phyloP scores from a whole-genome alignment of 2,797 vertebrate genomes.

The Aratinga solstitialis region DNA sequence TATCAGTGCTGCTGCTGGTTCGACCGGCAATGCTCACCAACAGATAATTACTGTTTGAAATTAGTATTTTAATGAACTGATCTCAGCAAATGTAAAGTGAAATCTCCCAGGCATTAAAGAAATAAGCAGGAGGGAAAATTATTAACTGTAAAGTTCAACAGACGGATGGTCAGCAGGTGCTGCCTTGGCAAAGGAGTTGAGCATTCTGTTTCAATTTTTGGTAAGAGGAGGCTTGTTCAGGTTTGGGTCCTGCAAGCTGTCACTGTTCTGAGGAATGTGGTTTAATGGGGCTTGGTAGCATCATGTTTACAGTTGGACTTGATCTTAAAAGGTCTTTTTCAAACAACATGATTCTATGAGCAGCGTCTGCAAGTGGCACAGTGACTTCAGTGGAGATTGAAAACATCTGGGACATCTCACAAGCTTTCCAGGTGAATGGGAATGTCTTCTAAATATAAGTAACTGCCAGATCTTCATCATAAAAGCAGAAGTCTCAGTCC shows the following conservation, averaged over 20 bases:
- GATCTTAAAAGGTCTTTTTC: neutral
- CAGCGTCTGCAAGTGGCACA: neutral
- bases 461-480: neutral
- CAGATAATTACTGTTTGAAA: slow-evolving; percentile 78
- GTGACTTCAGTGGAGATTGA: neutral
- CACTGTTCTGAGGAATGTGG: neutral
- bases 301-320: neutral
- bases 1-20: slow-evolving; percentile 22
- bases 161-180: slow-evolving; percentile 52
- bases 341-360: neutral
- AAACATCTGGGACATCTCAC: neutral
- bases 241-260: neutral
- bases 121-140: slow-evolving; percentile 53
- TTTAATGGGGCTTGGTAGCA: neutral
- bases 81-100: slow-evolving; percentile 68
- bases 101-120: slow-evolving; percentile 72
- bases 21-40: slow-evolving; percentile 30
- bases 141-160: slow-evolving; percentile 60
- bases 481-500: neutral
- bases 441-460: neutral
- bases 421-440: neutral
- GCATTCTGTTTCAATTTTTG: neutral
- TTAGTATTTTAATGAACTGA: slow-evolving; percentile 78
- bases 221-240: neutral
- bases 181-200: neutral